Percentiles rank a stretch among this genome's conserved stretches.
Evolutionary conservation across 2,888 invertebrate species (phyloP).

Genomic region (Sclerodermus sp.): DNA sequence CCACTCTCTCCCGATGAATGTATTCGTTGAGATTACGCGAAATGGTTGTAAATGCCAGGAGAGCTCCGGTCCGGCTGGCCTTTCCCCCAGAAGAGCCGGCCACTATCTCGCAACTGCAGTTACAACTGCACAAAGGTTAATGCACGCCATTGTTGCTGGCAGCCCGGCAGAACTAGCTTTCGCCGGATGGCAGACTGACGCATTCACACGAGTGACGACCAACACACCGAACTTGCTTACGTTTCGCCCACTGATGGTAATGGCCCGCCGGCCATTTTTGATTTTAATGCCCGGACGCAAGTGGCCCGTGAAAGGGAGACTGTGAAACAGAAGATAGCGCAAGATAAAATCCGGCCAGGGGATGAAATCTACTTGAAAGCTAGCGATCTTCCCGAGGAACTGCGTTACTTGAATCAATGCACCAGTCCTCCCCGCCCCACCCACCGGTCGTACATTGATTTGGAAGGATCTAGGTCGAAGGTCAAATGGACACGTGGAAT

Average conservation of each 20-base stretch:
- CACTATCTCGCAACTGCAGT: conserved; percentile 56
- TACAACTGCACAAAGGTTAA: conserved; percentile 57
- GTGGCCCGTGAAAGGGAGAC: conserved; percentile 3
- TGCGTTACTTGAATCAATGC: too few species aligned
- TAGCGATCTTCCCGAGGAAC: too few species aligned
- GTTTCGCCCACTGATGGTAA: not conserved
- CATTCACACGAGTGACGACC: conserved; percentile 29
- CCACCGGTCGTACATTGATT: too few species aligned
- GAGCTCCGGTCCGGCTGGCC: conserved; percentile 23
- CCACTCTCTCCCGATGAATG: conserved; percentile 44
- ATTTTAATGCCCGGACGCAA: too few species aligned
- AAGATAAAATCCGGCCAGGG: too few species aligned
- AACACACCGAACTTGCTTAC: conserved; percentile 10
- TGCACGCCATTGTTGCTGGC: conserved; percentile 54
- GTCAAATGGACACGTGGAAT: too few species aligned
- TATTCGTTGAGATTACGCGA: conserved; percentile 55
- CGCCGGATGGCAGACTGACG: conserved; percentile 25
- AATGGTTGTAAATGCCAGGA: conserved; percentile 52
- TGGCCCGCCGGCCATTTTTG: too few species aligned
- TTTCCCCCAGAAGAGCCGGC: conserved; percentile 23
- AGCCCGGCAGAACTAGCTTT: conserved; percentile 51
- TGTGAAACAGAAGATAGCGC: not conserved
- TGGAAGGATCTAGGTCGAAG: too few species aligned
- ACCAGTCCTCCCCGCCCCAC: too few species aligned
- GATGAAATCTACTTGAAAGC: too few species aligned